Conservation (phyloP, 1,140 invertebrate species). For the Drosophila azteca region DNA sequence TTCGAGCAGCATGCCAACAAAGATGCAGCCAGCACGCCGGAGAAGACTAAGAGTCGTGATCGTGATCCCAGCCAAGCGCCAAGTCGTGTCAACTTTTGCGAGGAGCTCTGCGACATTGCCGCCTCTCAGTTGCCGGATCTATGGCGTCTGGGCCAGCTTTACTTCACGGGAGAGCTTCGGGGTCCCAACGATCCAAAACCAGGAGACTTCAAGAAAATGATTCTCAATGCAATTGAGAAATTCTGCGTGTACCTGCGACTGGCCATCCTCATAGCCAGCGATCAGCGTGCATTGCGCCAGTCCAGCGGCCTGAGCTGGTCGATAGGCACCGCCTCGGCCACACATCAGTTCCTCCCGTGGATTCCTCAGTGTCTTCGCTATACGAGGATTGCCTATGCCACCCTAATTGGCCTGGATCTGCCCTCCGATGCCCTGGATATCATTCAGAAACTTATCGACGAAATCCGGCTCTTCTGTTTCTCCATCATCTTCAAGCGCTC, state of each 20-base stretch:
- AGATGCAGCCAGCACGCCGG: slow-evolving; percentile 52
- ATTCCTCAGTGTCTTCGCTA: slow-evolving; percentile 91
- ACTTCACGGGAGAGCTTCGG: slow-evolving; percentile 93
- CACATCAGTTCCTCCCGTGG: slow-evolving; percentile 88
- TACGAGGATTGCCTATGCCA: slow-evolving; percentile 88
- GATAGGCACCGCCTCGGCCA: slow-evolving; percentile 83
- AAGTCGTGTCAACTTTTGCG: slow-evolving; percentile 77
- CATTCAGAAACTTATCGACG: slow-evolving; percentile 92
- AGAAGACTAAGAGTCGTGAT: slow-evolving; percentile 75
- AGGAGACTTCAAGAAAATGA: slow-evolving; percentile 86
- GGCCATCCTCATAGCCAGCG: slow-evolving; percentile 86
- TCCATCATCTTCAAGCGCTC: slow-evolving; percentile 93
- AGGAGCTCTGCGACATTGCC: slow-evolving; percentile 82
- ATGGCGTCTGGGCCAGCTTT: slow-evolving; percentile 95
- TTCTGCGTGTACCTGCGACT: slow-evolving; percentile 88
- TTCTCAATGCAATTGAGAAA: slow-evolving; percentile 87
- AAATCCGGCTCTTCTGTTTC: slow-evolving; percentile 94
- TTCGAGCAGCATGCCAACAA: slow-evolving; percentile 78
- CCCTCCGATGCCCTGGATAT: slow-evolving; percentile 92
- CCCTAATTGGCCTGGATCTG: slow-evolving; percentile 90
- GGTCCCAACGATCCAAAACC: slow-evolving; percentile 87
- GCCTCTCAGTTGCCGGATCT: slow-evolving; percentile 88
- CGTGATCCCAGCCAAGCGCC: slow-evolving; percentile 68
- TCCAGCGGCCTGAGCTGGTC: slow-evolving; percentile 83
- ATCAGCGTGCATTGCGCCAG: slow-evolving; percentile 80